phyloP scores from a whole-genome alignment of 2,797 vertebrate species.

The Muraenolepis orangiensis region DNA sequence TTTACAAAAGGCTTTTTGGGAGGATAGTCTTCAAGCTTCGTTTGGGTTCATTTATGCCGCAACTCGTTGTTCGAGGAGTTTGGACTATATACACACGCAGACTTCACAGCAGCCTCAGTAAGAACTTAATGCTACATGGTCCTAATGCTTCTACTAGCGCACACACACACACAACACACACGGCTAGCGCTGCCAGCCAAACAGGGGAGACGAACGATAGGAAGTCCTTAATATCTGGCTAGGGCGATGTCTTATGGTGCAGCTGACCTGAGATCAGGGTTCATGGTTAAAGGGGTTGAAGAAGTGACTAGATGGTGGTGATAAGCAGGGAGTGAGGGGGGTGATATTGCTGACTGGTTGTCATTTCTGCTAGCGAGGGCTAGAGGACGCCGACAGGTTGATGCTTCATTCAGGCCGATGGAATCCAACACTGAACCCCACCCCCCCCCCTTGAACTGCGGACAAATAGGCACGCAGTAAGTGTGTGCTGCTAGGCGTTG shows the following conservation, averaged over 20 bases:
- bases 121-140: conserved; percentile 86
- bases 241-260: conserved; percentile 40
- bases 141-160: conserved; percentile 66
- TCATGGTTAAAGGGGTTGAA: not conserved
- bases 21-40: conserved; percentile 33
- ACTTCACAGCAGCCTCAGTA: conserved; percentile 80
- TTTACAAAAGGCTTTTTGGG: conserved; percentile 51
- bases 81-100: conserved; percentile 86
- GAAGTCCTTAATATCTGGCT: not conserved
- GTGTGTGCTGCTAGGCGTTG: not conserved
- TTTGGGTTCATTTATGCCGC: not conserved
- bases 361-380: not conserved
- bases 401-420: not conserved
- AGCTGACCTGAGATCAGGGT: conserved; percentile 3
- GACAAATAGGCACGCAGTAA: not conserved
- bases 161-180: not conserved
- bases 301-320: not conserved
- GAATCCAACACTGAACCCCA: not conserved
- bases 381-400: not conserved
- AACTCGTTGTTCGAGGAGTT: conserved; percentile 31
- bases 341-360: not conserved
- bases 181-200: not conserved
- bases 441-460: not conserved
- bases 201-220: not conserved
- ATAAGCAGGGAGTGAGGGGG: not conserved